Evolutionary conservation across 2,797 vertebrate species (phyloP), one percentile per base, ranked within the genome.

Genomic region (Poeciliopsis turneri): DNA sequence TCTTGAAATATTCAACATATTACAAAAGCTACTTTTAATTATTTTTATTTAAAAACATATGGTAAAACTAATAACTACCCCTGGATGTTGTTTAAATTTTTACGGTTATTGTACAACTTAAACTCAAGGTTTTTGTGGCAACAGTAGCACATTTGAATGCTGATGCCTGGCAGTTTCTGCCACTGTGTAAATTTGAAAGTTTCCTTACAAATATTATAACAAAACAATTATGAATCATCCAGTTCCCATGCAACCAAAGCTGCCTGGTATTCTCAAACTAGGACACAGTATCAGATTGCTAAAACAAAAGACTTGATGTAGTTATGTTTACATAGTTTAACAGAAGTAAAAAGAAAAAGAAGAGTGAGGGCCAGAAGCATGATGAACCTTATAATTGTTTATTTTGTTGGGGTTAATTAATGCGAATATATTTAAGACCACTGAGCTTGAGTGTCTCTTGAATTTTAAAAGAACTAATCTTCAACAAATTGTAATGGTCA

Each of bases 171-270:
- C 20, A 33, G n/a, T 76, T 82, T 79, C 55, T 57, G 71, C 18
- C 33, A 49, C 81, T 80, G 72, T 82, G 78, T 85, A 78, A 85
- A 82, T 77, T 25, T 4, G 0, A 23, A 25, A 39, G 36, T 77
- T 41, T 75, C 46, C 59, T 86, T 85, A 82, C 59, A 81, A 81
- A 84, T 78, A 71, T 28, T 53, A 53, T n/a, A 18, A 36, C 79
- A n/a, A 78, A 84, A 82, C 57, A 87, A 76, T 76, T 23, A 74
- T 76, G 75, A 84, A 77, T 88, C 78, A 79, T 90, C 66, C 79
- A n/a, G 79, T 83, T 92, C 84, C 80, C 72, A 84, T 87, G 84
- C 77, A 91, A 90, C 83, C 82, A 82, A 84, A 91, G 85, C 15
- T 86, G 69, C 13, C 61, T 78, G 39, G 78, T 57, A 74, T 86